Evolutionary conservation across 2,797 vertebrate genomes (phyloP), one percentile per base, ranked within the genome.

Genomic region (Pseudomugil tenellus): DNA sequence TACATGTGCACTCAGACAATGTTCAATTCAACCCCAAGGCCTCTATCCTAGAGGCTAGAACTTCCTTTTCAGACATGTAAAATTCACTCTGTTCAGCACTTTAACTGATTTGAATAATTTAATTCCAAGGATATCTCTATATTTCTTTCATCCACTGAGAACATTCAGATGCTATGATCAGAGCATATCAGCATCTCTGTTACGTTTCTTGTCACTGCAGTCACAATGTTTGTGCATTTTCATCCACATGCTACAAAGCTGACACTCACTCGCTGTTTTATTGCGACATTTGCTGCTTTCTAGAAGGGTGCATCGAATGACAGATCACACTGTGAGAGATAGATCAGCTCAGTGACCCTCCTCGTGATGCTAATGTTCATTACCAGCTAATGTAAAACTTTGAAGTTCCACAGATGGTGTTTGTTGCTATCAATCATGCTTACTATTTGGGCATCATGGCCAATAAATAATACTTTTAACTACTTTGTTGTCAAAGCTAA

Each of bases 391-490:
- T 91, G 87, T 84, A 80, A 84, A 80, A 88, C 90, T 93, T 92
- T 91, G 87, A 93, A 92, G 91, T 89, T 88, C 67, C 86, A 89
- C 92, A 94, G 91, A 93, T 94, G 93, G 91, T 79, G 85, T 80
- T 74, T 78, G 77, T 78, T 79, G 90, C 93, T 91, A 91, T 93
- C 90, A 91, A 92, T 92, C 88, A 92, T 84, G 84, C 82, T 89
- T 72, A 71, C 73, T 81, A 83, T 91, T 92, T 80, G 76, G 85
- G 87, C 85, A 86, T 87, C 86, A 81, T 91, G 92, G 93, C 92
- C 93, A 93, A 92, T 92, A 93, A 92, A 92, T 93, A 92, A 92
- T 81, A 77, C 65, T 79, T 83, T 85, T 80, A 90, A 87, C 89
- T 74, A 83, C 84, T 79, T 78, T 87, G 80, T 84, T 81, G 84